Base-by-base conservation (phyloP, 2,113 vertebrate genomes). In the Prunella himalayana region DNA sequence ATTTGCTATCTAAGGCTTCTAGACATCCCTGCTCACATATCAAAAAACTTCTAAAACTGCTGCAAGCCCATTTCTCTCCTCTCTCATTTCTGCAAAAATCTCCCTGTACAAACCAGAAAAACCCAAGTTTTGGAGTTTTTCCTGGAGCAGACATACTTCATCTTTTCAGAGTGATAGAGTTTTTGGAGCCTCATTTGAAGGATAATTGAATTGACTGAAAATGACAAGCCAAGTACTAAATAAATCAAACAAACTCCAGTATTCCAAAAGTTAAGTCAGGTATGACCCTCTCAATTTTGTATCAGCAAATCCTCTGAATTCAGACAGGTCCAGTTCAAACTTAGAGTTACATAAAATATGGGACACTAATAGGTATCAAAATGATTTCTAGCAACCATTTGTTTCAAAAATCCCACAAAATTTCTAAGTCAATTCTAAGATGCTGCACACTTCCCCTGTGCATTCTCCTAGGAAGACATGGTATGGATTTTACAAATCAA, bases 61-160 rank as follows among this genome's bases (percentile, higher is more conserved):
- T 11, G 1, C 28, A 79, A 90, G 19, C 3, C 11, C 24, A 35
- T 35, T 75, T 84, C 13, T 28, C 15, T 78, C 25, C 39, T 70
- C 6, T 18, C 21, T n/a, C 7, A 25, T n/a, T 89, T 57, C 25
- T 30, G 35, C 15, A 92, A 75, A 90, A 45, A 47, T 18, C 6
- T 63, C 17, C 10, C 13, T 1, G 0, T 5, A 78, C 13, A 54
- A 82, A 54, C 3, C 5, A 84, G 25, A 57, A 76, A 82, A 82
- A 57, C 1, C 0, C 6, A 51, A 11, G 14, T 41, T 82, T 49
- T 47, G 7, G 37, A 60, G 15, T 19, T 78, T 39, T 53, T 51
- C 41, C 47, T 75, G 6, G 6, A 85, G 25, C 0, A 0, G 1
- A 17, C 6, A 24, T 28, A 45, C 10, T 63, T n/a, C 9, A 23